Percentiles rank a stretch among this genome's conserved stretches.
phyloP scores from a whole-genome alignment of 2,888 invertebrate species.

The Gortyna flavago region DNA sequence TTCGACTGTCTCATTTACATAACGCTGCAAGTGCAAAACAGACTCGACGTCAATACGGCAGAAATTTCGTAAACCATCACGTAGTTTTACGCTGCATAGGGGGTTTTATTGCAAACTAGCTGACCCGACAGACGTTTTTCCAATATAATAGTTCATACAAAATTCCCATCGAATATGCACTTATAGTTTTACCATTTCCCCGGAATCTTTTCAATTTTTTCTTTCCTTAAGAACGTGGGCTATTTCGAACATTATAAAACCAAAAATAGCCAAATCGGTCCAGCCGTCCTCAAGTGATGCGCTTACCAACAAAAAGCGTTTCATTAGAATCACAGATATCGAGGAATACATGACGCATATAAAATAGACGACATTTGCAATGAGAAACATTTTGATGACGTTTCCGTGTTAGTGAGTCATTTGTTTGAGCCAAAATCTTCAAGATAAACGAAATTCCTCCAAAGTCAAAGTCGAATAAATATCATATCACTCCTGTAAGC shows the following conservation, averaged over 20 bases:
- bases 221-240: too few species aligned
- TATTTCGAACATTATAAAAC: too few species aligned
- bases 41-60: neutral
- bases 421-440: constrained; percentile 1
- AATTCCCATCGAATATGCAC: too few species aligned
- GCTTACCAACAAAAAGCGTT: too few species aligned
- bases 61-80: neutral
- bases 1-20: neutral
- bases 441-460: constrained; percentile 27
- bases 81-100: neutral
- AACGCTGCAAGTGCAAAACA: neutral
- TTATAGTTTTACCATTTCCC: too few species aligned
- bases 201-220: too few species aligned
- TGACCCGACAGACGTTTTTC: too few species aligned
- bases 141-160: too few species aligned
- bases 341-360: neutral
- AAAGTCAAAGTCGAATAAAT: constrained; percentile 24
- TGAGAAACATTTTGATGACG: neutral
- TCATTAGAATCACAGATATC: too few species aligned
- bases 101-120: neutral
- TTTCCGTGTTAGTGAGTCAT: constrained; percentile 22
- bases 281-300: too few species aligned
- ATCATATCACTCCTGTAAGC: neutral
- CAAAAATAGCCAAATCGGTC: too few species aligned
- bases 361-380: neutral